phyloP scores from a whole-genome alignment of 2,113 vertebrate species.

The Nicator chloris region DNA sequence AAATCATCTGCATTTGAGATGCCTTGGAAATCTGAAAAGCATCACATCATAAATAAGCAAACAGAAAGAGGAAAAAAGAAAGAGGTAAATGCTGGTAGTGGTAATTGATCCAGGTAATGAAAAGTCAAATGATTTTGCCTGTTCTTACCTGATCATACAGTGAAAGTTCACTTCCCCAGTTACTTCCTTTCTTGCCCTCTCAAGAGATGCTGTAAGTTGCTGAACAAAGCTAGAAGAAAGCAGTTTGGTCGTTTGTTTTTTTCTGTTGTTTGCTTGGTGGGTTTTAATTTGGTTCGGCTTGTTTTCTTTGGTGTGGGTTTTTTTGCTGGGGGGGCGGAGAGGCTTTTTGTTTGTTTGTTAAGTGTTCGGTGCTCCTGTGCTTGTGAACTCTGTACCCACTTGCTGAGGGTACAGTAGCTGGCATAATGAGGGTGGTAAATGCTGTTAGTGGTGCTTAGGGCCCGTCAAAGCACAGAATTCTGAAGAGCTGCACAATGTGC shows the following conservation, averaged over 20 bases:
- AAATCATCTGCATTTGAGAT: background rate
- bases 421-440: background rate
- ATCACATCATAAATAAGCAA: background rate
- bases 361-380: background rate
- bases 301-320: background rate
- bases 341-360: background rate
- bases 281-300: background rate
- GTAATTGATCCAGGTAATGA: background rate
- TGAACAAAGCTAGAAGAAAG: background rate
- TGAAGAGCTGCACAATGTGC: background rate
- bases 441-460: background rate
- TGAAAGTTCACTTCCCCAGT: background rate
- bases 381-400: background rate
- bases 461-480: background rate
- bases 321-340: fast-evolving
- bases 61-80: background rate
- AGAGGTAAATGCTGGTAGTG: background rate
- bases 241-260: fast-evolving
- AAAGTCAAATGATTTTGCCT: background rate
- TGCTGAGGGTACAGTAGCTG: background rate
- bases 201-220: background rate
- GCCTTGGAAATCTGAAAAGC: background rate
- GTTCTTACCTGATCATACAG: background rate
- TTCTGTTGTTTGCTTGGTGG: background rate
- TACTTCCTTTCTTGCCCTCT: background rate